A percentile compares a stretch with the other conserved stretches of the same genome.
Evolutionary conservation across 2,113 vertebrate species (phyloP).

Genomic region (Cololabis saira): DNA sequence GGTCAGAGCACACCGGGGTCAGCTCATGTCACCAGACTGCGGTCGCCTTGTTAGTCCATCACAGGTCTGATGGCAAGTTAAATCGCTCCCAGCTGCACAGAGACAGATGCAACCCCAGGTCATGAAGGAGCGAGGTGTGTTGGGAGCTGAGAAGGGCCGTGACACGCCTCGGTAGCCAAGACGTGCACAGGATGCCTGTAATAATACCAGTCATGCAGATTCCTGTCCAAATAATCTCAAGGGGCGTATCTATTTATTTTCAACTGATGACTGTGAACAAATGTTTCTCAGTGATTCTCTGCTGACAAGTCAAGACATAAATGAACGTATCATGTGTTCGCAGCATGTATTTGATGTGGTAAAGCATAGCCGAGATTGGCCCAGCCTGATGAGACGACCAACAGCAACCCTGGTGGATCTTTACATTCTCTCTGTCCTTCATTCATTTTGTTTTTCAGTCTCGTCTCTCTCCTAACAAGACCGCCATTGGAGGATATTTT

Average conservation of each 20-base stretch:
- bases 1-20: conserved; percentile 56
- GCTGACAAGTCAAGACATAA: conserved; percentile 62
- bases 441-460: conserved; percentile 36
- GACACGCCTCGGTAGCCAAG: conserved; percentile 19
- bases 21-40: conserved; percentile 49
- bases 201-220: conserved; percentile 29
- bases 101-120: conserved; percentile 6
- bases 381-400: conserved; percentile 28
- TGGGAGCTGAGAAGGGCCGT: conserved; percentile 13
- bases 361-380: conserved; percentile 33
- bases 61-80: conserved; percentile 38
- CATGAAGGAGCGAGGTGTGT: conserved; percentile 4
- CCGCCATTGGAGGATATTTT: conserved; percentile 69
- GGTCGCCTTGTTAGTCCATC: conserved; percentile 56
- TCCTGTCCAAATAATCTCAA: conserved; percentile 27
- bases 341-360: conserved; percentile 57
- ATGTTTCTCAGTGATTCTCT: conserved; percentile 33
- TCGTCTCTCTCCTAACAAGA: conserved; percentile 45
- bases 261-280: conserved; percentile 52
- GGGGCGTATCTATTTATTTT: conserved; percentile 66
- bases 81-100: conserved; percentile 54
- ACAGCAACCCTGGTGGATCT: conserved; percentile 26
- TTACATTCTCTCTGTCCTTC: conserved; percentile 36
- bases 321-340: conserved; percentile 21
- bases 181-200: conserved; percentile 37